Base-by-base conservation (phyloP, 2,888 invertebrate species). In the Apomyelois bistriatella region DNA sequence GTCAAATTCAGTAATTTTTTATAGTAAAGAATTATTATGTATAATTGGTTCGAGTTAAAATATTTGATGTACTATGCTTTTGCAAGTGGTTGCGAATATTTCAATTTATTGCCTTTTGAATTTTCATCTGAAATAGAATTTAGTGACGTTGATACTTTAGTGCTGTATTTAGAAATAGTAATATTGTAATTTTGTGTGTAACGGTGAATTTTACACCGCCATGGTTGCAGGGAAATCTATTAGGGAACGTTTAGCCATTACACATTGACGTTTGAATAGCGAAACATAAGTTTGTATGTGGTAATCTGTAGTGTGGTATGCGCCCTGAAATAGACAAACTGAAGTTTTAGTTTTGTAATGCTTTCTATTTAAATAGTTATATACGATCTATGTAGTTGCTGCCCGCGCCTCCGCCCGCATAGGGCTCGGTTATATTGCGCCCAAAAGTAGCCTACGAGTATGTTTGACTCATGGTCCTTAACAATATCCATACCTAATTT, bases 71-170 rank as follows among this genome's bases (percentile, higher is more conserved):
- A n/a, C n/a, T 22, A 2, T 22, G 22, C 22, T 22, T 22, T 5
- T 22, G 32, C 10, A 32, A 32, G 22, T 22, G 51, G 56, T 56
- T 48, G 53, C 38, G 42, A 54, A 49, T 56, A 56, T 55, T 53
- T 58, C 54, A 53, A 53, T 46, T 62, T 58, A 59, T 77, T 74
- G 75, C 67, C 68, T 71, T 69, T 68, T 63, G 61, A 48, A 74
- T 78, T 76, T 74, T 72, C 73, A 78, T 77, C 64, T 70, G 71
- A 76, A 77, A 73, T 58, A 43, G 46, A 46, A 46, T 46, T 32
- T 4, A 15, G 16, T 12, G 51, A 51, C 40, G 43, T 42, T 37
- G 36, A 36, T 46, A 48, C 35, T 43, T 43, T 52, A 17, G 43
- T 37, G 35, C 28, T 6, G 36, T 28, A 43, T 28, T 46, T 30